Percentiles rank a stretch among this genome's conserved stretches.
These are phyloP conservation scores for Amniataba percoides DNA, from an alignment of 2,797 vertebrate genomes.

Conservation along the genomic window DNA sequence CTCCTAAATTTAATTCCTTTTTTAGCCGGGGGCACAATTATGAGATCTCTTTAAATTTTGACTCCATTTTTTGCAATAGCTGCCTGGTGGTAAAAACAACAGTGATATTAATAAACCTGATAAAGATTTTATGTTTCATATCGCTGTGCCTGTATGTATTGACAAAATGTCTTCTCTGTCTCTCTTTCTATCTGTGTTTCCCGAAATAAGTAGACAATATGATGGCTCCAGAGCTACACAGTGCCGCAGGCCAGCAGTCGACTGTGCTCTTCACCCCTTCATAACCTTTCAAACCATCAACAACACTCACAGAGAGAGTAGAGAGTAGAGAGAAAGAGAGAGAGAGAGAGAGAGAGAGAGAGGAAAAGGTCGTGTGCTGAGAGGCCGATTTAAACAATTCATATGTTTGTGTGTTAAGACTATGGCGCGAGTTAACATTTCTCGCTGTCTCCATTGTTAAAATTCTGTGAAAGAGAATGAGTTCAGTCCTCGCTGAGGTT, in stretches of 20 bases:
- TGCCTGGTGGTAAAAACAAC: slow-evolving; percentile 1
- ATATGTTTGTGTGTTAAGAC: slow-evolving; percentile 10
- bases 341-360: neutral
- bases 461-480: slow-evolving; percentile 40
- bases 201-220: slow-evolving; percentile 34
- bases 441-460: slow-evolving; percentile 44
- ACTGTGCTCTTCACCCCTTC: slow-evolving; percentile 31
- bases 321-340: neutral
- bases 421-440: slow-evolving; percentile 15
- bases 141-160: slow-evolving; percentile 7
- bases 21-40: slow-evolving; percentile 14
- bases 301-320: neutral
- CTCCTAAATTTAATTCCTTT: slow-evolving; percentile 8
- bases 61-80: slow-evolving; percentile 6
- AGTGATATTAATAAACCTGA: slow-evolving; percentile 24
- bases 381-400: neutral
- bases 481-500: slow-evolving; percentile 56
- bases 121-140: slow-evolving; percentile 27
- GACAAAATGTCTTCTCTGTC: slow-evolving; percentile 7
- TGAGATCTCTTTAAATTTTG: slow-evolving; percentile 11
- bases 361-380: neutral
- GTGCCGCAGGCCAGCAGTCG: slow-evolving; percentile 29
- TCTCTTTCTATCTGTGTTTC: slow-evolving; percentile 17
- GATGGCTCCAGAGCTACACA: slow-evolving; percentile 20
- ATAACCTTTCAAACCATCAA: slow-evolving; percentile 40